phyloP scores from a whole-genome alignment of 2,797 vertebrate species.

The Nannoperca obscura region DNA sequence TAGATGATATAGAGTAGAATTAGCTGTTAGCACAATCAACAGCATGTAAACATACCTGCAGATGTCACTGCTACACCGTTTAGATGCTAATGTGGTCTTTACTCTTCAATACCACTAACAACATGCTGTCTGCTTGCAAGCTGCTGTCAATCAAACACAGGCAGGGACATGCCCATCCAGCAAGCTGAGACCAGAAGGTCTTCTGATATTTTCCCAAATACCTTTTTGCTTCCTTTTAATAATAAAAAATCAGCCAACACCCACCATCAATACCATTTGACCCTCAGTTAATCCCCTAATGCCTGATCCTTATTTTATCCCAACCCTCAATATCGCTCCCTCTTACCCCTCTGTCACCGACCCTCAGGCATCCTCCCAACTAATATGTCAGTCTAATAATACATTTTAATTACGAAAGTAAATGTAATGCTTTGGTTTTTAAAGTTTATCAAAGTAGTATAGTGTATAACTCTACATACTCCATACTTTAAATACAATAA shows the following conservation, averaged over 20 bases:
- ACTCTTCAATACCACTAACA: neutral
- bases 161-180: neutral
- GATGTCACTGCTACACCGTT: neutral
- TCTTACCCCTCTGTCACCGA: neutral
- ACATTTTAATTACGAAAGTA: neutral
- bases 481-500: neutral
- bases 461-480: neutral
- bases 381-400: neutral
- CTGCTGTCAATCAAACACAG: conserved; percentile 3
- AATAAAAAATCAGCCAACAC: neutral
- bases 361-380: neutral
- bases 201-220: neutral
- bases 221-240: neutral
- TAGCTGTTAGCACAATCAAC: neutral
- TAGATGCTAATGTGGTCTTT: neutral
- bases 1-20: neutral
- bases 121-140: neutral
- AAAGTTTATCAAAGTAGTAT: neutral
- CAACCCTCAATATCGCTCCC: neutral
- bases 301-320: neutral
- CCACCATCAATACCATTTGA: neutral
- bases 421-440: neutral
- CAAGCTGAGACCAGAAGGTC: neutral
- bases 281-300: neutral
- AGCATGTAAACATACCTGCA: neutral